phyloP scores from a whole-genome alignment of 2,113 vertebrate species.

The Embiotoca jacksoni region DNA sequence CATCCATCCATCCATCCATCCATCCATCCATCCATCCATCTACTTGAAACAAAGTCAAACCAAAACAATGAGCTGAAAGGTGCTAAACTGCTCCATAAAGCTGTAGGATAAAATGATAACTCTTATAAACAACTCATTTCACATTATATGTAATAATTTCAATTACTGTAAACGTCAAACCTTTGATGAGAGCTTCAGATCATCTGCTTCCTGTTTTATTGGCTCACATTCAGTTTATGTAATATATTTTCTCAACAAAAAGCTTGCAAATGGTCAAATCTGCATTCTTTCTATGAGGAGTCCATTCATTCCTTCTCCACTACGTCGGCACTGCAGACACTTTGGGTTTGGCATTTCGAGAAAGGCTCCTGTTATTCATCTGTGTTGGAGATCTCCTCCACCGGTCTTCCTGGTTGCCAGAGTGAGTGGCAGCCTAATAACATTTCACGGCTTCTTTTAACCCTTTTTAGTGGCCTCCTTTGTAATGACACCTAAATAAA shows the following conservation, averaged over 20 bases:
- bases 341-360: constrained; percentile 30
- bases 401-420: constrained; percentile 16
- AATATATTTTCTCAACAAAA: neutral
- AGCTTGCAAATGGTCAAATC: neutral
- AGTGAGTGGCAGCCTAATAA: constrained; percentile 34
- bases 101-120: too few species aligned
- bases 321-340: neutral
- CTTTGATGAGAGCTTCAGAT: too few species aligned
- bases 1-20: constrained; percentile 8
- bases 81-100: too few species aligned
- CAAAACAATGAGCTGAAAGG: too few species aligned
- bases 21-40: constrained; percentile 20
- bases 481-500: constrained; percentile 45
- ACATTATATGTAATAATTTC: too few species aligned
- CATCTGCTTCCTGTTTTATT: neutral
- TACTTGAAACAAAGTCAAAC: neutral
- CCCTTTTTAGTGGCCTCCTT: constrained; percentile 36
- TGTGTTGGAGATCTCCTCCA: constrained; percentile 32
- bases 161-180: too few species aligned
- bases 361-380: constrained; percentile 38
- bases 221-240: neutral
- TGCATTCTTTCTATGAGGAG: neutral
- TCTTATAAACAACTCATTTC: too few species aligned
- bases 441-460: constrained; percentile 53
- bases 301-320: constrained; percentile 17